Percentiles rank a stretch among this genome's conserved stretches.
These are phyloP conservation scores for Amblyraja radiata DNA, from an alignment of 2,797 vertebrate genomes.

Conservation along the genomic window DNA sequence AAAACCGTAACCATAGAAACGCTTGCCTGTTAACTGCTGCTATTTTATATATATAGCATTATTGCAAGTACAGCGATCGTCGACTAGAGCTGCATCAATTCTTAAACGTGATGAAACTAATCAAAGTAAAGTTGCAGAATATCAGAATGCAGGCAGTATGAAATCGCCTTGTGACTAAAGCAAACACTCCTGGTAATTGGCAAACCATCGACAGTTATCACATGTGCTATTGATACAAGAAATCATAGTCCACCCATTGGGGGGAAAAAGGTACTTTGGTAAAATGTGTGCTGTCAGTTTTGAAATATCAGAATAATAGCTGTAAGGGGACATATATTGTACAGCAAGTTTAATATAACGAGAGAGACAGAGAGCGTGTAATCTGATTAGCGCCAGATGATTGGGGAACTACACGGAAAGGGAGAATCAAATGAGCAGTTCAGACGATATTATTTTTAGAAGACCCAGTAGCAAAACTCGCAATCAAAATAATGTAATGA, in stretches of 20 bases:
- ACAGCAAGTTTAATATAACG: background rate
- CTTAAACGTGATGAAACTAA: background rate
- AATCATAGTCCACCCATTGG: background rate
- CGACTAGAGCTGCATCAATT: background rate
- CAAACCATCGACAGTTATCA: background rate
- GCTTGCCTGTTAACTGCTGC: background rate
- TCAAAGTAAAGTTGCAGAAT: background rate
- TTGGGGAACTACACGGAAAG: background rate
- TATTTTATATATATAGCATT: background rate
- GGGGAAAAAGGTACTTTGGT: background rate
- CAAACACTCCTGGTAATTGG: background rate
- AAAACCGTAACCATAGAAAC: slow-evolving; percentile 28
- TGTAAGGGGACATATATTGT: background rate
- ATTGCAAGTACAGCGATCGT: background rate
- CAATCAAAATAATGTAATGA: background rate
- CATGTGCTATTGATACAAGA: background rate
- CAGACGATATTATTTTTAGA: background rate
- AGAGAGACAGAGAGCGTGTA: background rate
- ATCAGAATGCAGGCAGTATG: background rate
- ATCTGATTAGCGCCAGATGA: background rate
- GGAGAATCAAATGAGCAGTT: background rate
- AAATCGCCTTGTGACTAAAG: background rate
- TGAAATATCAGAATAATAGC: background rate
- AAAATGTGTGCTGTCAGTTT: background rate
- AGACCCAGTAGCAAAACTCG: background rate